Conservation (phyloP, 2,888 invertebrate genomes). For the Tryphoninae sp. region DNA sequence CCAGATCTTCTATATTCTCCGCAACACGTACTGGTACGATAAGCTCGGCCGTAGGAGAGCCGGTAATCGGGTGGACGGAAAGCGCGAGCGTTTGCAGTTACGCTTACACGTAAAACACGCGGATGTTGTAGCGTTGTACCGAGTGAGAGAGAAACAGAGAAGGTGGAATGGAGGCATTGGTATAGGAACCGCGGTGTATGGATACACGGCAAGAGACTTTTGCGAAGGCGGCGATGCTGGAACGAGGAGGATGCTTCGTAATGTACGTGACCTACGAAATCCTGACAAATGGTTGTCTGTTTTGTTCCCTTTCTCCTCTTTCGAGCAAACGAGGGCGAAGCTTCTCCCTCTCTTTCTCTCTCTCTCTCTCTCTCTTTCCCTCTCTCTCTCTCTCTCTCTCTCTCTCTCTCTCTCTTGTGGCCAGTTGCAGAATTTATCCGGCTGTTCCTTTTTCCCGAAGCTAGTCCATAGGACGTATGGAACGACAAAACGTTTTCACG, state of each 20-base stretch:
- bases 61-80: constrained; percentile 51
- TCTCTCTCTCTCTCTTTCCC: too few species aligned
- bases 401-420: constrained; percentile 15
- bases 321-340: constrained; percentile 24
- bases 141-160: not conserved
- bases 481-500: not conserved
- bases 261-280: constrained; percentile 62
- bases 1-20: constrained; percentile 39
- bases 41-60: constrained; percentile 51
- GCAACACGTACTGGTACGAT: constrained; percentile 49
- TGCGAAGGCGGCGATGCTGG: constrained; percentile 28
- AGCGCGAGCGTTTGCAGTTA: constrained; percentile 45
- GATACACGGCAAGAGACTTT: constrained; percentile 33
- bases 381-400: constrained; percentile 1
- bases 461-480: too few species aligned
- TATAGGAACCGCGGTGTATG: not conserved
- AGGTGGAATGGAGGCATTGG: not conserved
- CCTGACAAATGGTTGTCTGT: constrained; percentile 59
- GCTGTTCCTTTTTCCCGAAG: not conserved
- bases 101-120: constrained; percentile 44
- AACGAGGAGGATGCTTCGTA: constrained; percentile 34
- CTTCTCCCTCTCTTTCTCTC: not conserved
- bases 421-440: constrained; percentile 46
- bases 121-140: not conserved
- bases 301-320: constrained; percentile 20